Percentiles rank a stretch among this genome's conserved stretches.
These are phyloP conservation scores for Halotydeus destructor DNA, from an alignment of 1,140 invertebrate species.

Conservation along the genomic window DNA sequence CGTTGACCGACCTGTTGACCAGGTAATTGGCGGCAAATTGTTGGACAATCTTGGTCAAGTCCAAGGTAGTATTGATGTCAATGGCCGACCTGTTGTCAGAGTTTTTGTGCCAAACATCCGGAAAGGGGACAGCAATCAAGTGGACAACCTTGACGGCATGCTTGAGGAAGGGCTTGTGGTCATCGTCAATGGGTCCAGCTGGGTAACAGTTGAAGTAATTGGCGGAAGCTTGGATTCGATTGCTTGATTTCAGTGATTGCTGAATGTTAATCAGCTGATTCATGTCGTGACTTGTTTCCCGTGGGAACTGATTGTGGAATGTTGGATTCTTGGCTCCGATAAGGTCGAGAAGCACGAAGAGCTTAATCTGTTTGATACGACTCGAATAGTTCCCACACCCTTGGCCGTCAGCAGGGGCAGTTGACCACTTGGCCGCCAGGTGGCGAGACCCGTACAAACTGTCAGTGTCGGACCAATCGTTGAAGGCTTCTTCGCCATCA, in stretches of 20 bases:
- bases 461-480: slow-evolving; percentile 59
- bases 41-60: not conserved
- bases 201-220: no score
- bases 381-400: no score
- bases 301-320: not conserved
- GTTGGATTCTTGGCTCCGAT: not conserved
- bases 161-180: slow-evolving; percentile 75
- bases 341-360: slow-evolving; percentile 1
- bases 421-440: slow-evolving; percentile 48
- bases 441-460: slow-evolving; percentile 87
- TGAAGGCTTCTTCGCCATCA: slow-evolving; percentile 93
- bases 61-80: not conserved
- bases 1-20: no score
- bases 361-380: not conserved
- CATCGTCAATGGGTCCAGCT: slow-evolving; percentile 41
- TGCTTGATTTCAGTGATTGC: no score
- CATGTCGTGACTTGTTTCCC: not conserved
- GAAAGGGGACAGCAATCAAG: slow-evolving; percentile 70
- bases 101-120: slow-evolving; percentile 60
- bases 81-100: slow-evolving; percentile 39
- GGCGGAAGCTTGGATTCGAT: no score
- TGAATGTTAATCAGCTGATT: no score
- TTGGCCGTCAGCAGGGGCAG: no score
- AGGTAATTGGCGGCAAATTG: no score
- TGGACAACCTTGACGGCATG: slow-evolving; percentile 62